Base-by-base conservation (phyloP, 2,888 invertebrate species). In the Vesta saturnalis region DNA sequence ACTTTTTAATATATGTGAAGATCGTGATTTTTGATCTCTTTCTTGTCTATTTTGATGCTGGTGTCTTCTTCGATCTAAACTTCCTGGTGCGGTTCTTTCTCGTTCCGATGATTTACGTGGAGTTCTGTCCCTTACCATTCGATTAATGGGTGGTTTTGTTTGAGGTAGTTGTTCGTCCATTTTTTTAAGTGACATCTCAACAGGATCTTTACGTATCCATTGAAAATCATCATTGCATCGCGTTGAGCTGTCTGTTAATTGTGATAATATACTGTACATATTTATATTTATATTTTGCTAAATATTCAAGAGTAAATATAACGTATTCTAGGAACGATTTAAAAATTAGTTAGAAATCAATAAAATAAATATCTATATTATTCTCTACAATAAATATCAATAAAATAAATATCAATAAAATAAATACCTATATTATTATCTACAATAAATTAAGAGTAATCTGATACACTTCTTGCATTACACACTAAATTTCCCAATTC, bases 161-260 rank as follows among this genome's bases (percentile, higher is more conserved):
- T 67, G 73, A 1, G 74, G 76, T n/a, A 74, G 71, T 22, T 73
- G 86, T 10, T 78, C 79, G 35, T 80, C 81, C 79, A 81, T 81
- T 72, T 77, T 80, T 19, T 76, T 77, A 71, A 62, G 71, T 23
- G 60, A 62, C 56, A 57, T 65, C 67, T 68, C 74, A 62, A 71
- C 74, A 60, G 74, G 74, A 35, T 81, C 81, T 71, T 84, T 84
- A 77, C 81, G 87, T 82, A 91, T 86, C 91, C 91, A 91, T 83
- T 88, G 89, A 82, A 91, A 91, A 81, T 90, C 89, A 80, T 88
- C 88, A 81, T 90, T 89, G 79, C 90, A 89, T 69, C 89, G 85
- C 10, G 89, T 89, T 54, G 90, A 88, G 78, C 88, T 87, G 80
- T 70, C 70, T 70, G 23, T 16, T 12, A 5, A 35, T 12, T 19